Percentiles rank a stretch among this genome's conserved stretches.
Conservation (phyloP, 2,113 vertebrate species). For the Chloebia gouldiae region DNA sequence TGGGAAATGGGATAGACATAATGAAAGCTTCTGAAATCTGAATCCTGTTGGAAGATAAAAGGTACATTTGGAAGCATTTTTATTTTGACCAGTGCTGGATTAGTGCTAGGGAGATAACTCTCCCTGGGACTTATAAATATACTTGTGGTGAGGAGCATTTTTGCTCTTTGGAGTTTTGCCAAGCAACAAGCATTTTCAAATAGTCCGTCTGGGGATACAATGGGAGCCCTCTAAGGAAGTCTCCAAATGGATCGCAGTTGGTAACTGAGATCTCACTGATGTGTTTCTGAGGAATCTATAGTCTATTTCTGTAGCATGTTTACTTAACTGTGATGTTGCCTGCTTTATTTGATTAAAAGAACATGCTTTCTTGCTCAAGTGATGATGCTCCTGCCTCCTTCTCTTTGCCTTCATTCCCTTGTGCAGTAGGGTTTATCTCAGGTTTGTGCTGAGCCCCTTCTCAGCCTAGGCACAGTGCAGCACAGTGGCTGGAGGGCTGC, state of each 20-base stretch:
- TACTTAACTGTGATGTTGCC: neutral
- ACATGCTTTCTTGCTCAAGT: neutral
- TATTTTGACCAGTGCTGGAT: neutral
- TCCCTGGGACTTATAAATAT: neutral
- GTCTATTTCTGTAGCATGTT: neutral
- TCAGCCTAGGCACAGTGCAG: neutral
- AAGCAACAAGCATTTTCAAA: neutral
- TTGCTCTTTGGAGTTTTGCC: neutral
- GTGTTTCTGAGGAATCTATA: neutral
- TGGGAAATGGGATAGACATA: neutral
- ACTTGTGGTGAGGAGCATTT: neutral
- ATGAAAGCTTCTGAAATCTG: neutral
- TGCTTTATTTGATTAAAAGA: neutral
- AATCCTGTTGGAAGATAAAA: neutral
- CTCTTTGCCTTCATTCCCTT: neutral
- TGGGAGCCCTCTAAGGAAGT: neutral
- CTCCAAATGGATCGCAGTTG: neutral
- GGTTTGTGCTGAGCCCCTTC: neutral
- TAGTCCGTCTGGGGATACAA: neutral
- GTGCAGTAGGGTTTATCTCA: neutral
- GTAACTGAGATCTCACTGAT: neutral
- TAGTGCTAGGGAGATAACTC: neutral
- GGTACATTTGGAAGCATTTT: neutral
- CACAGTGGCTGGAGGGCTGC: neutral
- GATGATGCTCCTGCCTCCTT: neutral